A percentile compares a stretch with the other conserved stretches of the same genome.
Conservation (phyloP, 1,140 invertebrate genomes). For the Babylonia areolata region DNA sequence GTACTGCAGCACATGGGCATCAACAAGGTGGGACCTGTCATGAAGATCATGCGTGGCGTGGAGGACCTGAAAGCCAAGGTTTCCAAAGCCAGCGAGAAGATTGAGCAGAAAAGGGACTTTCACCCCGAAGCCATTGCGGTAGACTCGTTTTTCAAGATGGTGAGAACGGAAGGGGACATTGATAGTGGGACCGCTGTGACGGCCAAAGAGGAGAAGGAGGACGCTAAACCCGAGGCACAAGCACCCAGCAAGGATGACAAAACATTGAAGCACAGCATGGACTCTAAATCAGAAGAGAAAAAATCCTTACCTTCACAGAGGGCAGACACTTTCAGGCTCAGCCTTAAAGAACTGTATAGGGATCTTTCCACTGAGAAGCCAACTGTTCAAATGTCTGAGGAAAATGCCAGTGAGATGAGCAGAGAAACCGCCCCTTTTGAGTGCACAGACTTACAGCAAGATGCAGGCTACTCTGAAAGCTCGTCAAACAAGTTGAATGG, state of each 20-base stretch:
- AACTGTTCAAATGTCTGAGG: background rate
- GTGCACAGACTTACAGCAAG: background rate
- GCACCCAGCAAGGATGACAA: background rate
- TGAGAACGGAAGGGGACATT: background rate
- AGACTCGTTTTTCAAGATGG: conserved; percentile 19
- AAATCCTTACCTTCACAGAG: background rate
- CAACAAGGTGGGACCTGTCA: conserved; percentile 63
- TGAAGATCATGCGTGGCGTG: conserved; percentile 67
- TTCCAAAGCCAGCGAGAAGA: background rate
- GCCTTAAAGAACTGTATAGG: background rate
- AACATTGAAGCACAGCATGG: background rate
- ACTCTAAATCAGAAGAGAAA: background rate
- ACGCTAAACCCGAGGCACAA: background rate
- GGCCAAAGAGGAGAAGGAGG: background rate
- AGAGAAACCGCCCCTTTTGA: conserved; percentile 2
- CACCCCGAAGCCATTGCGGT: background rate
- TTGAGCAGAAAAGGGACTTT: background rate
- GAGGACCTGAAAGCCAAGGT: conserved; percentile 48
- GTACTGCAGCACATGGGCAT: conserved; percentile 67
- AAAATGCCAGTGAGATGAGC: background rate
- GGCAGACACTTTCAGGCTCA: background rate
- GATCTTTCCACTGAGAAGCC: background rate
- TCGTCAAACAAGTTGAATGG: too few species aligned
- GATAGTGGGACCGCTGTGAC: too few species aligned
- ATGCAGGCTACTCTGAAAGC: too few species aligned